Evolutionary conservation across 1,140 invertebrate species (phyloP), one percentile per base, ranked within the genome.

Genomic region (Tetramorium parvispinum): DNA sequence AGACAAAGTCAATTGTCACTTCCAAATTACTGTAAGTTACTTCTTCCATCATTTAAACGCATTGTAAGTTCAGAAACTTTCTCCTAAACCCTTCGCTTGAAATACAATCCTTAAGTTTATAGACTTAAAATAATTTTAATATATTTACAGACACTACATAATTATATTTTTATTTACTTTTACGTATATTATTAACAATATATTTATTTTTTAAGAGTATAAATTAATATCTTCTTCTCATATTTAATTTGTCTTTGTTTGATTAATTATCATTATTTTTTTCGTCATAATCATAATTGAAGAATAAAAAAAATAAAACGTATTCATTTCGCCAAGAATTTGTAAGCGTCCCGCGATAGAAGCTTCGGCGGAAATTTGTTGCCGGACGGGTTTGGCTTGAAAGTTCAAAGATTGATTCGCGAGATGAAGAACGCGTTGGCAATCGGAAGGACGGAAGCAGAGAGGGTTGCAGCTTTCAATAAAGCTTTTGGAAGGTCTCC

Each of bases 391-490:
- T 82, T 81, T 55, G 63, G 37, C 7, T 82, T 40, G 79, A 82
- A 71, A 82, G 73, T 83, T 83, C 79, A 55, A 73, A 70, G 40
- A 75, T 75, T 40, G 68, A 83, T 83, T 43, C 24, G 79, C 68
- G 66, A 82, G 66, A 73, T 65, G 79, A 73, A 46, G 53, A 82
- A 24, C 51, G 24, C 53, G 32, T 24, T 73, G 40, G 79, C 53
- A 61, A 70, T 70, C 18, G 46, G 53, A 40, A 43, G 11, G 53
- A 57, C 27, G 32, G 0, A 13, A 37, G 53, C 37, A 55, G 11
- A 16, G 63, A 16, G 46, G 49, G 78, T 10, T 68, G 46, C 65
- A 89, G 88, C 76, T 88, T 90, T 87, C 73, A 79, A 76, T 90
- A 75, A 87, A 63, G 65, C 57, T 85, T 73, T 55, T 16, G 46